Evolutionary conservation across 2,113 vertebrate genomes (phyloP).

Genomic region (Salminus brasiliensis): DNA sequence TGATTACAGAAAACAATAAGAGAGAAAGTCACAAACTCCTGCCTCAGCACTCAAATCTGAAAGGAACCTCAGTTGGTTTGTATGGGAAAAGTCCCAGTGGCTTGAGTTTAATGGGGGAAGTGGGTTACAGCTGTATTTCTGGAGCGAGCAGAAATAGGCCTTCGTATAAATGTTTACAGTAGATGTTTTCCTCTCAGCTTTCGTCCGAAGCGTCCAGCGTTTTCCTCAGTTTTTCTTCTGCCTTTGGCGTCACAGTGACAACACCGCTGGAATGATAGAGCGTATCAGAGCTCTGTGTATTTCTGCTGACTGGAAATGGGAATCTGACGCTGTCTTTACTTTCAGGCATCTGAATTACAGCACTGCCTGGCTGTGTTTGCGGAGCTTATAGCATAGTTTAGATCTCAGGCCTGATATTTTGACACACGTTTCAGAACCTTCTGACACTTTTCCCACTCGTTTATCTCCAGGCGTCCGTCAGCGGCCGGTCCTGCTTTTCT

Average conservation of each 20-base stretch:
- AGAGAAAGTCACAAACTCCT: background rate
- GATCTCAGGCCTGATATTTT: background rate
- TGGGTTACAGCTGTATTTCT: background rate
- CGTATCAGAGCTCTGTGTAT: background rate
- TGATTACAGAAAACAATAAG: background rate
- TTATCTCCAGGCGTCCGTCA: background rate
- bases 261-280: background rate
- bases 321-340: background rate
- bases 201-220: background rate
- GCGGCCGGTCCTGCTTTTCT: background rate
- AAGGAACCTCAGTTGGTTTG: background rate
- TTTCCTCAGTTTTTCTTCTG: too few relatives aligned
- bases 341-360: background rate
- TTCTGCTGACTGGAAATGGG: background rate
- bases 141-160: background rate
- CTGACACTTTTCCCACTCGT: background rate
- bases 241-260: background rate
- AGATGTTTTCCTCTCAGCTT: conserved; percentile 9
- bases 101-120: background rate
- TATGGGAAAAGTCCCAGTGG: conserved; percentile 14
- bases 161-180: conserved; percentile 40
- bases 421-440: background rate
- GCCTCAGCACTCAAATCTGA: background rate
- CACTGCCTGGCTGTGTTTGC: background rate
- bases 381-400: too few relatives aligned